Base-by-base conservation (phyloP, 2,113 vertebrate species). In the Neolamprologus brichardi region DNA sequence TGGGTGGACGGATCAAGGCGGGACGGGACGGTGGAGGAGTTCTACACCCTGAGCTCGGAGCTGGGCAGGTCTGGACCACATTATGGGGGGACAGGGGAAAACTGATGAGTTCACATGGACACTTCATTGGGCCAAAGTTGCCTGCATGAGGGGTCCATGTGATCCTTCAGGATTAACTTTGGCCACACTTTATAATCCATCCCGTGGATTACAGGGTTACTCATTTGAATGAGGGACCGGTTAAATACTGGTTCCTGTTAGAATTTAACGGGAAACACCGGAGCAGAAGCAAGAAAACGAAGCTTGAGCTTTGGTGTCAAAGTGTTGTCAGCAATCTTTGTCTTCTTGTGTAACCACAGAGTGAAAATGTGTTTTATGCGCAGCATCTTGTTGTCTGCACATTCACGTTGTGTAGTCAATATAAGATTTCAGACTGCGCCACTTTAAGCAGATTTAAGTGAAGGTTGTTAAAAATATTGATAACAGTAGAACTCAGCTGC, bases 1-100 rank as follows among this genome's bases (percentile, higher is more conserved):
- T 98, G 97, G 97, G 97, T 98, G 80, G 97, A 98, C 2, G 97
- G 97, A 5, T 98, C 97, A 44, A 95, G 95, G 49, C 95, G 97
- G 56, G 96, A 97, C 91, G 95, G 92, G 8, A 84, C 96, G 10
- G 94, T 98, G 92, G 97, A 97, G 82, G 96, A 97, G 17, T 96
- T 97, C 94, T 98, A 97, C 93, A 37, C 79, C 49, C 92, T 97
- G 96, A 96, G 97, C 56, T 89, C 92, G 0, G 95, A 97, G 92
- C 91, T 97, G 85, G 96, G 96, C 94, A 95, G 97, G 97, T 97
- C 91, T 81, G 92, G 77, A 88, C 84, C 79, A 5, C 70, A 18
- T 64, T 10, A 49, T 17, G 12, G 3, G 75, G 51, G 41, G 6
- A 20, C 72, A 10, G 39, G 46, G 58, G 25, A 4, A 4, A 13